Conservation (phyloP, 2,113 vertebrate species). For the Lycaon pictus region DNA sequence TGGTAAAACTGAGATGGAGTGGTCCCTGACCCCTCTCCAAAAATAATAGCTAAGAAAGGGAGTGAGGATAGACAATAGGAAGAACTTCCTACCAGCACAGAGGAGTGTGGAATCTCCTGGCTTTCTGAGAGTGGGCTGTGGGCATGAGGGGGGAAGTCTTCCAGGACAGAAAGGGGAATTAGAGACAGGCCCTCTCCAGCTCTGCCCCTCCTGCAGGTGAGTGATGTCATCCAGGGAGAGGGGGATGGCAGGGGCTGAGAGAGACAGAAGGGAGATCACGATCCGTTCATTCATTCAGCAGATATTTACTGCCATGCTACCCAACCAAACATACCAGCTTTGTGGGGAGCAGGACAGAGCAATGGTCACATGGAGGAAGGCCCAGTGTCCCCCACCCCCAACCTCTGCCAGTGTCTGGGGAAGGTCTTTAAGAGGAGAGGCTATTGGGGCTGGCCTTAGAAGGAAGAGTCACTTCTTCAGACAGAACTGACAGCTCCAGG, state of each 20-base stretch:
- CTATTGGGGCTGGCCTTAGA: background rate
- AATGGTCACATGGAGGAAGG: background rate
- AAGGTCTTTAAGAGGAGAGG: slow-evolving; percentile 19
- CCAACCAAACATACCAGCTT: background rate
- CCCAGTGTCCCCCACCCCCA: background rate
- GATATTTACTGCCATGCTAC: background rate
- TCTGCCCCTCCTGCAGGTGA: background rate
- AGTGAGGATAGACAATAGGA: background rate
- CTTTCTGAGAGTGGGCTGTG: background rate
- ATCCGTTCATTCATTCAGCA: background rate
- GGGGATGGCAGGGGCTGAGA: background rate
- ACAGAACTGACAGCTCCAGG: background rate
- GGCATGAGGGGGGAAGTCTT: background rate
- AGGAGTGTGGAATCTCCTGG: background rate
- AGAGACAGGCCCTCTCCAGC: background rate
- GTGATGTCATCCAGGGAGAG: background rate
- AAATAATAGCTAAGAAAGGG: background rate
- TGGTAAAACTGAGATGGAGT: background rate
- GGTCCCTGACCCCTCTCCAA: background rate
- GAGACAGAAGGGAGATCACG: background rate
- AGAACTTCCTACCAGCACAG: slow-evolving; percentile 1
- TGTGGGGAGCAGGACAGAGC: background rate
- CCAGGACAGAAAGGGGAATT: background rate
- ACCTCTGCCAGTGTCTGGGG: background rate
- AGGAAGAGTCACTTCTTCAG: background rate